Percentiles rank a stretch among this genome's conserved stretches.
These are phyloP conservation scores for Gambusia holbrooki DNA, from an alignment of 2,113 vertebrate species.

Conservation along the genomic window DNA sequence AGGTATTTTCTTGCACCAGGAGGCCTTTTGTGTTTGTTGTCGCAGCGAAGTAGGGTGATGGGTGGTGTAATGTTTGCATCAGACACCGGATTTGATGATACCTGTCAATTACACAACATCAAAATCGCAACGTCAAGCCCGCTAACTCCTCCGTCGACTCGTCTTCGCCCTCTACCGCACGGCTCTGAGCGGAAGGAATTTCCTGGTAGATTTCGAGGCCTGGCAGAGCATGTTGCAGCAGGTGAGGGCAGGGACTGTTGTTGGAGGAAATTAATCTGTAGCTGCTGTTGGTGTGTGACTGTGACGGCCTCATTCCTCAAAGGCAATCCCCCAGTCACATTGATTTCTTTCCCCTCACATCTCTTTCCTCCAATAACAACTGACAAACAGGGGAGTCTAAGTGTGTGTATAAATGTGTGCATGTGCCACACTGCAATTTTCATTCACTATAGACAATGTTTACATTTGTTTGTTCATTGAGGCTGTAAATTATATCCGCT, in stretches of 20 bases:
- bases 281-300: constrained; percentile 42
- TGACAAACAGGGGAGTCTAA: constrained; percentile 5
- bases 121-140: constrained; percentile 46
- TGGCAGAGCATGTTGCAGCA: constrained; percentile 72
- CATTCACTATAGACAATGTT: constrained; percentile 19
- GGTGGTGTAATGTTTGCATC: constrained; percentile 36
- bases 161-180: constrained; percentile 29
- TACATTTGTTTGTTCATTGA: constrained; percentile 30
- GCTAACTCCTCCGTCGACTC: constrained; percentile 26
- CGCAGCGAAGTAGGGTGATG: neutral
- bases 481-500: constrained; percentile 19
- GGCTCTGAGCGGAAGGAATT: constrained; percentile 71
- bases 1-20: constrained; percentile 54
- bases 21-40: constrained; percentile 31
- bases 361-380: constrained; percentile 34
- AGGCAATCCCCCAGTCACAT: constrained; percentile 20
- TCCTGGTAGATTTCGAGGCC: constrained; percentile 46
- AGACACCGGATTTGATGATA: constrained; percentile 48
- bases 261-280: constrained; percentile 71
- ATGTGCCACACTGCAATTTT: constrained; percentile 38
- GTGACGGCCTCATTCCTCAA: constrained; percentile 13
- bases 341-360: constrained; percentile 35
- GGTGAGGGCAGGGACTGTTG: constrained; percentile 65
- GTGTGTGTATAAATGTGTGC: neutral
- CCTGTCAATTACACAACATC: constrained; percentile 68